These are phyloP conservation scores for Sebastolobus altivelis DNA, from an alignment of 2,797 vertebrate genomes.

Conservation along the genomic window DNA sequence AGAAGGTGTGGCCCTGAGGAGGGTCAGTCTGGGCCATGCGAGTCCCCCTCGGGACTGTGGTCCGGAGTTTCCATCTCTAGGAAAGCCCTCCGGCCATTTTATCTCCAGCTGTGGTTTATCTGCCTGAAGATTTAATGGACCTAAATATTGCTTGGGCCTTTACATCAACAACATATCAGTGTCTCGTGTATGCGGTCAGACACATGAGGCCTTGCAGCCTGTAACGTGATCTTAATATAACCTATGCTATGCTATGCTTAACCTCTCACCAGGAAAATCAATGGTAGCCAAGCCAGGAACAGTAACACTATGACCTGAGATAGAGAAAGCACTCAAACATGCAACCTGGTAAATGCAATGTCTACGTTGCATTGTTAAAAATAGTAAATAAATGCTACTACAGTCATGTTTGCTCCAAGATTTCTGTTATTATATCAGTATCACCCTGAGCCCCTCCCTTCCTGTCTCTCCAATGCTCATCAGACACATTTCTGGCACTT, in stretches of 20 bases:
- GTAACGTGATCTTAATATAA: constrained; percentile 65
- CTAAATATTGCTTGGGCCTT: constrained; percentile 20
- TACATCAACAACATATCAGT: constrained; percentile 37
- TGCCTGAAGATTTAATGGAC: constrained; percentile 64
- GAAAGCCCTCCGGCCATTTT: constrained; percentile 46
- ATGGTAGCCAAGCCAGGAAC: constrained; percentile 31
- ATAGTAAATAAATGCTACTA: constrained; percentile 16
- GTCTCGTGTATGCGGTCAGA: constrained; percentile 32
- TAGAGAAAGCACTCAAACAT: constrained; percentile 17
- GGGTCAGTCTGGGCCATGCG: constrained; percentile 8
- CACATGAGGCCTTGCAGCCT: constrained; percentile 25
- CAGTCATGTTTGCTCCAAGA: constrained; percentile 20
- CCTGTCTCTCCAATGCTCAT: constrained; percentile 45
- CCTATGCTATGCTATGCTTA: constrained; percentile 31
- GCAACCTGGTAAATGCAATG: background rate
- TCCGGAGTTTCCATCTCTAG: constrained; percentile 74
- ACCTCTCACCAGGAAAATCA: constrained; percentile 35
- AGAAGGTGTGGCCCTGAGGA: constrained; percentile 11
- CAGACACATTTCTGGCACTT: constrained; percentile 60
- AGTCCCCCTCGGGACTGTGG: constrained; percentile 27
- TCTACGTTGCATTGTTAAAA: constrained; percentile 16
- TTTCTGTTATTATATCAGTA: constrained; percentile 43
- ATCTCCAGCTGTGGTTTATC: constrained; percentile 63
- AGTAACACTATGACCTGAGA: constrained; percentile 24
- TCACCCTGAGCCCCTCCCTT: constrained; percentile 13